Evolutionary conservation across 2,113 vertebrate genomes (phyloP), one percentile per base, ranked within the genome.

Genomic region (Leptodactylus fuscus): DNA sequence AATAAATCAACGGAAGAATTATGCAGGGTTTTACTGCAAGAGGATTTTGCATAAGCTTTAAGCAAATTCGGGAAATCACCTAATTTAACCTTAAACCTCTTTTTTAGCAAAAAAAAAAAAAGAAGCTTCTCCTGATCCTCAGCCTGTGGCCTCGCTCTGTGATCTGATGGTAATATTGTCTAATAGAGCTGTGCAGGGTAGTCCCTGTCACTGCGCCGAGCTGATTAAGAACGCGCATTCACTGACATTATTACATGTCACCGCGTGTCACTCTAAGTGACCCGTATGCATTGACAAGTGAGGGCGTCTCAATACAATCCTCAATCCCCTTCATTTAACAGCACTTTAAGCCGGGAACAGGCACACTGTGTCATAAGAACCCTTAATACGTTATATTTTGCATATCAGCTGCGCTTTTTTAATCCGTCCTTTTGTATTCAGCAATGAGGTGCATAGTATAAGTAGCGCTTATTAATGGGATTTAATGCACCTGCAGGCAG

Each of bases 401-500:
- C 92, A 93, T 92, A 94, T 95, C 94, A 95, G 93, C 94, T 93
- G 94, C 94, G 93, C 93, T 94, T 93, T 51, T 93, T 92, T 94
- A 95, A 95, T 94, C 94, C 93, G 89, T 91, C 89, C 93, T 91
- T 95, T 95, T 95, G 94, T 95, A 93, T 94, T 93, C 92, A 87
- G 94, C 94, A 93, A 95, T 94, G 94, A 95, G 94, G 94, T 94
- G 94, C 93, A 92, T 92, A 93, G 93, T 95, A 93, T 95, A 95
- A 94, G 94, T 93, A 95, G 93, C 91, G 93, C 92, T 93, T 94
- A 94, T 94, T 95, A 95, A 95, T 95, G 94, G 94, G 94, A 95
- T 95, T 95, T 95, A 94, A 94, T 94, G 94, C 93, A 95, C 94
- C 94, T 95, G 93, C 94, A 93, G 94, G 94, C 93, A 94, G 65